A percentile compares a stretch with the other conserved stretches of the same genome.
phyloP scores from a whole-genome alignment of 2,797 vertebrate genomes.

The Cuniculus paca region DNA sequence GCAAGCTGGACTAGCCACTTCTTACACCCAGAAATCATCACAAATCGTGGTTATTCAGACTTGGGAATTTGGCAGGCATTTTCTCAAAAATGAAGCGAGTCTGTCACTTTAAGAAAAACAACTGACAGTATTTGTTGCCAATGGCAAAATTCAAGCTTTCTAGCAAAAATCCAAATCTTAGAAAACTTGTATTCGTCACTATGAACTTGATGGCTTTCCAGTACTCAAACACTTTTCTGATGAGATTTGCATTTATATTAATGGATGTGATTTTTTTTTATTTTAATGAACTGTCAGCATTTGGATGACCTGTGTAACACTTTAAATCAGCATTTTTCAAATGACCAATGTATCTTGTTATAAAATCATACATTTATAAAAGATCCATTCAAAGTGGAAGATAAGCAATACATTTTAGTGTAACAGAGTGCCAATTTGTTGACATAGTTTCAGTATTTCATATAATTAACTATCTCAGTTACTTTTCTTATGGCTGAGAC shows the following conservation, averaged over 20 bases:
- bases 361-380: constrained; percentile 46
- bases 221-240: constrained; percentile 22
- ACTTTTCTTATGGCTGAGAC: background rate
- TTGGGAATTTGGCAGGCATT: constrained; percentile 62
- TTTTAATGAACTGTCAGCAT: constrained; percentile 4
- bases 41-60: constrained; percentile 52
- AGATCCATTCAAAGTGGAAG: constrained; percentile 23
- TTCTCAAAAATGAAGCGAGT: constrained; percentile 67
- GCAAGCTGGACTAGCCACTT: no score
- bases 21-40: constrained; percentile 34
- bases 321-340: constrained; percentile 34
- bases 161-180: constrained; percentile 62
- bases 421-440: background rate
- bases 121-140: constrained; percentile 43
- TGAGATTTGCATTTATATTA: constrained; percentile 4
- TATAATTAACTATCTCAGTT: background rate
- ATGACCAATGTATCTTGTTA: background rate
- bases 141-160: constrained; percentile 63
- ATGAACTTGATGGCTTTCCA: constrained; percentile 21
- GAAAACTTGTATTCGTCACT: constrained; percentile 21
- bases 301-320: background rate
- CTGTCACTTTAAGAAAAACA: constrained; percentile 72
- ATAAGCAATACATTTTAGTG: constrained; percentile 31
- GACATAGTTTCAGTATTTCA: background rate
- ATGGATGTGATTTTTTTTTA: background rate